Evolutionary conservation across 1,140 invertebrate genomes (phyloP).

Genomic region (Prorops nasuta): DNA sequence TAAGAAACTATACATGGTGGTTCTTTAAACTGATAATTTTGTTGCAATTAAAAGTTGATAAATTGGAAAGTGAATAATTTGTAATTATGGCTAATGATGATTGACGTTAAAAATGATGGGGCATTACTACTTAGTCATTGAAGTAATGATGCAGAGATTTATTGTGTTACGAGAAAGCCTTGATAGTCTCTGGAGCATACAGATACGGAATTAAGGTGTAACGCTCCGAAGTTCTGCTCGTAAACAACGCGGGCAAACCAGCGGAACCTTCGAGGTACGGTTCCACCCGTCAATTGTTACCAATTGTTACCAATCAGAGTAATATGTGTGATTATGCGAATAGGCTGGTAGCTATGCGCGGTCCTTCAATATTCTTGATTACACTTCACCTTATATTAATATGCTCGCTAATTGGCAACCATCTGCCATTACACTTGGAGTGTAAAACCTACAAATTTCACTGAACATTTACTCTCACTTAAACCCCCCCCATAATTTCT

Average conservation of each 20-base stretch:
- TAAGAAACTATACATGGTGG: too few species aligned
- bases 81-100: too few species aligned
- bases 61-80: too few species aligned
- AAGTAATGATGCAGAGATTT: not conserved
- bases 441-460: too few species aligned
- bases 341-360: constrained; percentile 42
- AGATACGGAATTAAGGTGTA: constrained; percentile 50
- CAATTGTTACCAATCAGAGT: constrained; percentile 56
- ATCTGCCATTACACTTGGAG: too few species aligned
- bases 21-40: too few species aligned
- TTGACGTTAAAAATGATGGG: too few species aligned
- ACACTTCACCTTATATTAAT: constrained; percentile 38
- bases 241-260: constrained; percentile 54
- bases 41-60: too few species aligned
- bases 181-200: constrained; percentile 48
- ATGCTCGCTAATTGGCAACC: constrained; percentile 33
- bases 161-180: constrained; percentile 27
- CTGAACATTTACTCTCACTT: too few species aligned
- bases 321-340: constrained; percentile 53
- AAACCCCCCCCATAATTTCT: too few species aligned
- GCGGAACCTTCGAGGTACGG: constrained; percentile 47
- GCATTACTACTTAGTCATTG: too few species aligned
- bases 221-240: constrained; percentile 49
- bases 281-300: constrained; percentile 56
- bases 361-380: too few species aligned